Evolutionary conservation across 2,113 vertebrate species (phyloP).

Genomic region (Strix aluco): DNA sequence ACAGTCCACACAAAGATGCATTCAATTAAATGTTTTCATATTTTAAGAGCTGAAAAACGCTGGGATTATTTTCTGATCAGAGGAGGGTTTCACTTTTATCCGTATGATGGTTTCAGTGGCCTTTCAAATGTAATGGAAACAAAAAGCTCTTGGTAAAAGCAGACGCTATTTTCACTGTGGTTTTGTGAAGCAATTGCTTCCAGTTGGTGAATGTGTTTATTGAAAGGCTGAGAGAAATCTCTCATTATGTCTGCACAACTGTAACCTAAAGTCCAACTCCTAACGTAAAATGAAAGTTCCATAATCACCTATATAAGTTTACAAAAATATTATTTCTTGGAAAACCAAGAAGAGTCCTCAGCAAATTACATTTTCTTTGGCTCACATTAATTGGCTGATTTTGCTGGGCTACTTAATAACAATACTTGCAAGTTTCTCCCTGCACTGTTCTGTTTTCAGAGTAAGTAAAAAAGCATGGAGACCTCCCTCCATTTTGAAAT

Average conservation of each 20-base stretch:
- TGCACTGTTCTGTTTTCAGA: slow-evolving; percentile 18
- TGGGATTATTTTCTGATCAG: slow-evolving; percentile 27
- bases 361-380: slow-evolving; percentile 54
- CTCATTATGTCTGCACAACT: slow-evolving; percentile 43
- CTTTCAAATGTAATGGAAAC: slow-evolving; percentile 43
- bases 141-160: slow-evolving; percentile 59
- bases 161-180: slow-evolving; percentile 47
- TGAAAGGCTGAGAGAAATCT: slow-evolving; percentile 51
- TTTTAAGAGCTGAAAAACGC: neutral
- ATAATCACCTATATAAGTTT: slow-evolving; percentile 42
- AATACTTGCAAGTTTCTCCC: slow-evolving; percentile 16
- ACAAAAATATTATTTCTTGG: slow-evolving; percentile 63
- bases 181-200: slow-evolving; percentile 70
- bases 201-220: slow-evolving; percentile 61
- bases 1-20: neutral
- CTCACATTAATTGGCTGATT: slow-evolving; percentile 23
- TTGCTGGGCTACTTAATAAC: slow-evolving; percentile 47
- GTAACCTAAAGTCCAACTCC: slow-evolving; percentile 36
- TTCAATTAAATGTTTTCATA: slow-evolving; percentile 44
- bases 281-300: slow-evolving; percentile 5
- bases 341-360: slow-evolving; percentile 44
- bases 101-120: slow-evolving; percentile 4
- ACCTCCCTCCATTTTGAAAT: slow-evolving; percentile 20
- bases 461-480: neutral
- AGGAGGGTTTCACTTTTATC: slow-evolving; percentile 20